Evolutionary conservation across 2,113 vertebrate species (phyloP), one percentile per base, ranked within the genome.

Genomic region (Myrmecophaga tridactyla): DNA sequence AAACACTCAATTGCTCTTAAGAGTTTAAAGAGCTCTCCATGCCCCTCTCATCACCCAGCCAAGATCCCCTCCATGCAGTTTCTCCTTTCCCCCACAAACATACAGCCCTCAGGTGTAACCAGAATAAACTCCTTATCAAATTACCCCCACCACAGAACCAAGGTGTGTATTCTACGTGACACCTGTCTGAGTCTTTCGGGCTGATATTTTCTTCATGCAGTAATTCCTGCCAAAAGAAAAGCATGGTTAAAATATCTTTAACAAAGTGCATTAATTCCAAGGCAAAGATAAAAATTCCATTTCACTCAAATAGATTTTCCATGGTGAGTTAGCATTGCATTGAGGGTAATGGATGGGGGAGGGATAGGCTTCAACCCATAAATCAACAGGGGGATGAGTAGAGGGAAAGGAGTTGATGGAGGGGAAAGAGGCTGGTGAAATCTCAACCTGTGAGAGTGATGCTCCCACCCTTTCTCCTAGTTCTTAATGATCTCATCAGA

Each of bases 281-380:
- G 92, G 82, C 96, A 88, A 97, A 95, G 97, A 97, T 96, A 97
- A 98, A 97, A 98, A 97, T 97, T 98, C 95, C 97, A 97, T 97
- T 98, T 97, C 97, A 98, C 96, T 97, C 96, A 95, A 97, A 98
- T 98, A 98, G 98, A 98, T 98, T 98, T 98, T 98, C 97, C 94
- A 95, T 98, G 97, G 97, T 98, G 96, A 25, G 97, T 98, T 98
- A 98, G 96, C 27, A 0, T 94, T 97, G 96, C 97, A 97, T 96
- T 97, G 98, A 98, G 98, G 96, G 98, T 98, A 98, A 98, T 98
- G 97, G 97, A 98, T 97, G 97, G 97, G 97, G 97, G 97, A 94
- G 67, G 98, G 96, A 96, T 92, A 97, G 96, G 95, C 91, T 90
- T 97, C 96, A 94, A 70, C 96, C 97, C 98, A 98, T 98, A 98